Conservation (phyloP, 2,113 vertebrate genomes). For the Shinisaurus crocodilurus region DNA sequence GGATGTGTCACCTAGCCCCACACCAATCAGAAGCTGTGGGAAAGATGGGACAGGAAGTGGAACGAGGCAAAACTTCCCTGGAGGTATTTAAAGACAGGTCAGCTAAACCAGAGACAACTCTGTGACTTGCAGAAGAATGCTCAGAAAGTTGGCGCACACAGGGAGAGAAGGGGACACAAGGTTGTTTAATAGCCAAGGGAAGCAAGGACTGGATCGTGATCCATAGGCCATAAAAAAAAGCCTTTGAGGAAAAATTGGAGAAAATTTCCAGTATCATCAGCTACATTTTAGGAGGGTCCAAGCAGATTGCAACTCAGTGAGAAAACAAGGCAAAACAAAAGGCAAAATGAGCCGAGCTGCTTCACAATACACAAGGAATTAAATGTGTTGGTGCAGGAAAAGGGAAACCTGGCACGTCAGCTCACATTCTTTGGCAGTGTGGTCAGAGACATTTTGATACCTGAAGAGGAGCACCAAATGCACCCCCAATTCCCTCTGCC, state of each 20-base stretch:
- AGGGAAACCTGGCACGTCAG: neutral
- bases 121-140: neutral
- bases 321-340: slow-evolving; percentile 1
- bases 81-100: neutral
- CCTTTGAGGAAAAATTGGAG: neutral
- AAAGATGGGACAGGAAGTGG: neutral
- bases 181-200: neutral
- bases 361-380: neutral
- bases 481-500: neutral
- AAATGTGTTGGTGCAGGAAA: neutral
- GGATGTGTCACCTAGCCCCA: neutral
- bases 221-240: too few species aligned
- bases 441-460: neutral
- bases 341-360: neutral
- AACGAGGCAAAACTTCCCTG: neutral
- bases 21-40: neutral
- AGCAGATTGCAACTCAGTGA: neutral
- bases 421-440: neutral
- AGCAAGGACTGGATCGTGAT: neutral
- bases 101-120: neutral
- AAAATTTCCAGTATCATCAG: neutral
- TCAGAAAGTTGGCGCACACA: neutral
- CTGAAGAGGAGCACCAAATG: neutral
- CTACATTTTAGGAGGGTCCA: neutral
- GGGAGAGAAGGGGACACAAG: neutral